phyloP scores from a whole-genome alignment of 2,888 invertebrate genomes.

The Drosophila multiciliata region DNA sequence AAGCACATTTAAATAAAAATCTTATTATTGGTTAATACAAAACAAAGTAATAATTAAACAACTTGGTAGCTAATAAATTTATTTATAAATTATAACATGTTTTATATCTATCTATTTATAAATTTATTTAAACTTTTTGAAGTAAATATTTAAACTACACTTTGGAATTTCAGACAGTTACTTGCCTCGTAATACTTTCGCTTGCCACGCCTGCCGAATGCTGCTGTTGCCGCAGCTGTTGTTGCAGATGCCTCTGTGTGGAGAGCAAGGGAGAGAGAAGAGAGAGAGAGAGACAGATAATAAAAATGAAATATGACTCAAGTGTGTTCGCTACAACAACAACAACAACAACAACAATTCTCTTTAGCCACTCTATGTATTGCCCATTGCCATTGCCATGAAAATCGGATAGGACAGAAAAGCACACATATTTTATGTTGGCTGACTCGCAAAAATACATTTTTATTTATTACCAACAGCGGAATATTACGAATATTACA shows the following conservation, averaged over 20 bases:
- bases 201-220: constrained; percentile 29
- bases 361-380: constrained; percentile 11
- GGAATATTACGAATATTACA: constrained; percentile 60
- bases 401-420: constrained; percentile 83
- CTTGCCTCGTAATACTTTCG: constrained; percentile 29
- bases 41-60: neutral
- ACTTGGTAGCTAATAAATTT: neutral
- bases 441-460: constrained; percentile 67
- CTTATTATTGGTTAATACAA: neutral
- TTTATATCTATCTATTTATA: neutral
- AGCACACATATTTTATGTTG: constrained; percentile 80
- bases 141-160: neutral
- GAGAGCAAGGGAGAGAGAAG: constrained; percentile 6
- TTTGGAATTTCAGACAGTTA: constrained; percentile 5
- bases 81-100: neutral
- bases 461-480: constrained; percentile 84
- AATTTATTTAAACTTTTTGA: neutral
- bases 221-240: constrained; percentile 1
- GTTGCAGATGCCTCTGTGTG: constrained; percentile 32
- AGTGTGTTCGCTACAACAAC: constrained; percentile 39
- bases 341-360: constrained; percentile 2
- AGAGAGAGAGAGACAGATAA: constrained; percentile 73
- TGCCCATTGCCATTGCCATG: constrained; percentile 82
- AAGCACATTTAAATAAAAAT: neutral
- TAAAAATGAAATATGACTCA: constrained; percentile 84